Evolutionary conservation across 1,140 invertebrate species (phyloP), one percentile per base, ranked within the genome.

Genomic region (Bombus sylvicola): DNA sequence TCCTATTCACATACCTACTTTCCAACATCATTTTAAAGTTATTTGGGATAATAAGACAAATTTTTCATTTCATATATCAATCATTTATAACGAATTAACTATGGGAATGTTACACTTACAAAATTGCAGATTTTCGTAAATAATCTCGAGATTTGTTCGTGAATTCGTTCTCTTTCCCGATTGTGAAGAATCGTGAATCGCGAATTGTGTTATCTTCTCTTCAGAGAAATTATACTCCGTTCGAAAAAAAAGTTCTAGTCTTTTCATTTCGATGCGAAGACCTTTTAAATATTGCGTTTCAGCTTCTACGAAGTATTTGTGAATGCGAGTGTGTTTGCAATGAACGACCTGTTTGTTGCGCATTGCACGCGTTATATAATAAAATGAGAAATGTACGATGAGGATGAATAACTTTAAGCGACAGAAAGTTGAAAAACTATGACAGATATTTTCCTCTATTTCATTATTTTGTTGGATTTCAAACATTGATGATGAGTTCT

Each of bases 161-260:
- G 37, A 39, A 9, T 47, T 77, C 39, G 10, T 37, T 62, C 37
- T 28, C 28, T 53, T 66, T 74, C n/a, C 1, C 53, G 53, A 59
- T 64, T 22, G 8, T 37, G n/a, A 8, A 53, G 41, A 59, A n/a
- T n/a, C n/a, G n/a, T n/a, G n/a, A n/a, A n/a, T n/a, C n/a, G n/a
- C n/a, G n/a, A n/a, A n/a, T n/a, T n/a, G n/a, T n/a, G n/a, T n/a
- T 66, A 62, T 47, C 81, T 84, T 86, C 68, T 57, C 79, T 87
- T 78, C 10, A 25, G 86, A 78, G 86, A 89, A 89, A 90, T 89
- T 85, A 80, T 62, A 39, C 43, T 39, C 3, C 18, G 22, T 74
- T 59, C 25, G 28, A 6, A 53, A 89, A 83, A 66, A 84, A 71
- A 68, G 72, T 43, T 78, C n/a, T 18, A 25, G 39, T 31, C 41